Conservation (phyloP, 2,797 vertebrate species). For the Graptemys geographica region DNA sequence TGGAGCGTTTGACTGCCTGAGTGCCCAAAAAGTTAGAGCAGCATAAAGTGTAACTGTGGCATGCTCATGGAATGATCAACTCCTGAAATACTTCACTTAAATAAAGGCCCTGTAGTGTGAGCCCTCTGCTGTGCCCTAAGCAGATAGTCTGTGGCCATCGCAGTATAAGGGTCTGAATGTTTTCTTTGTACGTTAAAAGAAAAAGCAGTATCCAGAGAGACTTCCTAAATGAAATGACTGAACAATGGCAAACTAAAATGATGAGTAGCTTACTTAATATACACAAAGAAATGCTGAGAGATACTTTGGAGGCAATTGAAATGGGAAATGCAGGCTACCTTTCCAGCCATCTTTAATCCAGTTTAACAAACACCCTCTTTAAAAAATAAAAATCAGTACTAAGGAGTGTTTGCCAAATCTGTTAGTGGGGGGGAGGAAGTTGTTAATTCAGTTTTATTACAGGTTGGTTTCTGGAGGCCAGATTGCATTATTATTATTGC, state of each 20-base stretch:
- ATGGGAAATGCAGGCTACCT: background rate
- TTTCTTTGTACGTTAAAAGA: background rate
- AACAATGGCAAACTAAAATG: background rate
- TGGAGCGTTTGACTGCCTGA: background rate
- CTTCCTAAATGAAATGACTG: background rate
- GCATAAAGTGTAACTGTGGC: accelerated
- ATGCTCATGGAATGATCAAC: accelerated
- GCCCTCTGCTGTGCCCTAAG: background rate
- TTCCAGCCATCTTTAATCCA: background rate
- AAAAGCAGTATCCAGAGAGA: background rate
- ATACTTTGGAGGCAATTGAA: background rate
- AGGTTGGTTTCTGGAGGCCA: background rate
- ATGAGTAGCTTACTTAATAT: background rate
- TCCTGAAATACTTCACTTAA: accelerated
- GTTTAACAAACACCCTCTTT: background rate
- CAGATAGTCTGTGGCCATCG: background rate
- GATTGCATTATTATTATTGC: background rate
- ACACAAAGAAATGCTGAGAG: background rate
- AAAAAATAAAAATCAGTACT: too few relatives aligned
- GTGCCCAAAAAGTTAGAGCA: background rate
- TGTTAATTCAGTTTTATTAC: background rate
- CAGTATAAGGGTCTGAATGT: accelerated
- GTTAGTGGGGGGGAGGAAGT: background rate
- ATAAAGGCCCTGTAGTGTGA: background rate
- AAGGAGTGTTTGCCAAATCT: too few relatives aligned